Percentiles rank a stretch among this genome's conserved stretches.
Conservation (phyloP, 2,888 invertebrate species). For the Parthenolecanium corni region DNA sequence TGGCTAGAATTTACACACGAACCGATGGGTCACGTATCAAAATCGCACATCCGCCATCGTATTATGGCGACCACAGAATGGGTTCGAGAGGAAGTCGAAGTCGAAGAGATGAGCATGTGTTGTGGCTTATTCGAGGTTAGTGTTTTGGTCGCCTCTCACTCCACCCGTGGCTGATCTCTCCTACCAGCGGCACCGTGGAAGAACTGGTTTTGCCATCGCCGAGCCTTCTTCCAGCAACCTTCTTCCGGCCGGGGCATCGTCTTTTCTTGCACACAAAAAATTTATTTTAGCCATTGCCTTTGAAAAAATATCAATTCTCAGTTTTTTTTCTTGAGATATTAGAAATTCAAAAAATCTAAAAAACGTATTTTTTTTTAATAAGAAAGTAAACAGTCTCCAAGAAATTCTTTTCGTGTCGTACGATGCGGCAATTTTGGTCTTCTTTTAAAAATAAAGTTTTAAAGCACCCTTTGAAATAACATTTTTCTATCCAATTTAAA, state of each 20-base stretch:
- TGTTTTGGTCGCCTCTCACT: slow-evolving; percentile 9
- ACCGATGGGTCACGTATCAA: slow-evolving; percentile 14
- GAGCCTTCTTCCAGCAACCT: not conserved
- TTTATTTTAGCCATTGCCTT: too few species aligned
- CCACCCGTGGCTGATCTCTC: not conserved
- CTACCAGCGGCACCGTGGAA: not conserved
- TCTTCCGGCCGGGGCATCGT: not conserved
- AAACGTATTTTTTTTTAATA: too few species aligned
- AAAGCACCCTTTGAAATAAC: too few species aligned
- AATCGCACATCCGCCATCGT: slow-evolving; percentile 21
- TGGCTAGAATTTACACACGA: not conserved
- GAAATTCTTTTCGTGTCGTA: not conserved
- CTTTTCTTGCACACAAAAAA: slow-evolving; percentile 17
- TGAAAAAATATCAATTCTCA: not conserved
- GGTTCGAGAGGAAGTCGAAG: not conserved
- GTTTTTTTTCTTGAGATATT: too few species aligned
- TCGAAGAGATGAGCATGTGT: too few species aligned
- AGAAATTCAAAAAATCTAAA: too few species aligned
- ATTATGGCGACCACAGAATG: slow-evolving; percentile 15
- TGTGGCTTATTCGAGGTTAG: not conserved
- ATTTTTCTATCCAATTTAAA: too few species aligned
- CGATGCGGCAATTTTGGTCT: not conserved
- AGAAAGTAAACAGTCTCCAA: too few species aligned
- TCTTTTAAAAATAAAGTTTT: too few species aligned
- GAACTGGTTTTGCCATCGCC: not conserved